Evolutionary conservation across 1,140 invertebrate species (phyloP), one percentile per base, ranked within the genome.

Genomic region (Drosophila baimaii): DNA sequence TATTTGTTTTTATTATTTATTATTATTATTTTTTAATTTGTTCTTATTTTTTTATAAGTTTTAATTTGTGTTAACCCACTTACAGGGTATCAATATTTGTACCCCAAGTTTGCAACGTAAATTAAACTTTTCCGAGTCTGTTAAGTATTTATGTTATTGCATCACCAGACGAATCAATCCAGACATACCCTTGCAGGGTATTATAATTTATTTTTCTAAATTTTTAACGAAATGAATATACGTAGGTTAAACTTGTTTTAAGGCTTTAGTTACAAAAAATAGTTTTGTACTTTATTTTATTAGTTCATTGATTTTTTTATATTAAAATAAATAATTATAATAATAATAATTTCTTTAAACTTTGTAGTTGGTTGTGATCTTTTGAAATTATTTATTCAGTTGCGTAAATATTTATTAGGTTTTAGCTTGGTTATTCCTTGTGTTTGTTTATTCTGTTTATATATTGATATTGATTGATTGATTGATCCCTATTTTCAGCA

Each of bases 351-450:
- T 4, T 9, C 3, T 37, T 13, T 1, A 13, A 44, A 15, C 5
- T 23, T 15, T 44, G 3, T 17, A 13, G 23, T n/a, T n/a, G n/a
- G n/a, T n/a, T n/a, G n/a, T n/a, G n/a, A n/a, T n/a, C n/a, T n/a
- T n/a, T n/a, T n/a, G n/a, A n/a, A n/a, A n/a, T 27, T 46, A 44
- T 44, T 47, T 23, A 19, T 57, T 25, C 25, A 8, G n/a, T n/a
- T n/a, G n/a, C n/a, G n/a, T n/a, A 2, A 12, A 7, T 31, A 21
- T 58, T 21, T 12, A 4, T n/a, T 59, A n/a, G 19, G 15, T 21
- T 31, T n/a, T 59, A 29, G 5, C 21, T 46, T 4, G 3, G n/a
- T 13, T 2, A 25, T n/a, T 21, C 13, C 1, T 10, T 27, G 7
- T 17, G 3, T 5, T 23, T 59, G 9, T 19, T 52, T 13, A 19